Base-by-base conservation (phyloP, 1,140 invertebrate species). In the Laupala kohalensis region DNA sequence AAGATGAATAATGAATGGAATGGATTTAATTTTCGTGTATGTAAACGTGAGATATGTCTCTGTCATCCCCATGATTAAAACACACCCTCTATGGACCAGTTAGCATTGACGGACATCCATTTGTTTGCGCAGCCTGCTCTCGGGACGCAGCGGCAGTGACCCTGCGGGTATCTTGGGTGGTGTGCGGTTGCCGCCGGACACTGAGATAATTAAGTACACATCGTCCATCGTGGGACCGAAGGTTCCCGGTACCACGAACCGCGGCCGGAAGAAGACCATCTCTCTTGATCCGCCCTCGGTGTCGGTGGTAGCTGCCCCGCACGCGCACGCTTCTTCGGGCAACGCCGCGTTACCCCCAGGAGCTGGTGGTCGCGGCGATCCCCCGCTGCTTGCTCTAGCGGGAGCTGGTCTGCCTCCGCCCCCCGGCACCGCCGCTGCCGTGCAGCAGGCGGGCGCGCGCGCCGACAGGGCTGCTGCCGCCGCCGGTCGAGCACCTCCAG, bases 191-290 rank as follows among this genome's bases (percentile, higher is more conserved):
- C 92, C 92, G 74, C 91, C 91, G n/a, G 92, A 93, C 77, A 94
- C 92, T 19, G 92, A 94, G 82, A 93, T 94, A 71, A 93, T 94
- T 76, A 93, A 93, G 79, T 93, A 93, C 78, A 93, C 91, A 68
- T 93, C 91, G 72, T 92, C 90, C 68, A 88, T 92, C 88, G 91
- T 71, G 91, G 91, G 64, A 90, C 91, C 64, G 92, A 92, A 84
- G 84, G 90, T 69, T 89, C 90, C 23, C 90, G 91, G 67, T 13
- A 90, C 89, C 69, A 92, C 90, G 70, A 92, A 91, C 78, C 84
- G 92, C 23, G 91, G 91, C 67, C 84, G 91, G 66, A 93, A 93
- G 82, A 93, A 93, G 84, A 93, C 91, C 27, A 93, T 93, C 76
- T 92, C 91, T 1, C 80, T 93, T 73, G 91, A 92, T 81, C 89